A percentile compares a stretch with the other conserved stretches of the same genome.
phyloP scores from a whole-genome alignment of 2,113 vertebrate genomes.

The Thymallus thymallus region DNA sequence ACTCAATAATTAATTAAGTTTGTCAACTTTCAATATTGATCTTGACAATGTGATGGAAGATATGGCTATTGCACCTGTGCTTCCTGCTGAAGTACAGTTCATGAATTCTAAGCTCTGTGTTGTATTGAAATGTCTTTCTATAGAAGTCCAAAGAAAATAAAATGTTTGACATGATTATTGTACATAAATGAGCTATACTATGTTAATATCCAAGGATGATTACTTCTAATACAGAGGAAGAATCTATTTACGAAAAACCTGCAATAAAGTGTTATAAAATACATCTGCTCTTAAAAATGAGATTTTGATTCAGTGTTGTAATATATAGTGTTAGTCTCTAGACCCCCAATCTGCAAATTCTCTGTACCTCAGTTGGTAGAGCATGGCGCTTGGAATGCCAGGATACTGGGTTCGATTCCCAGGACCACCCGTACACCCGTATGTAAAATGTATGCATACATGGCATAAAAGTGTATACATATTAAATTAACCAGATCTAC shows the following conservation, averaged over 20 bases:
- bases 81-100: background rate
- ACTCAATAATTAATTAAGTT: background rate
- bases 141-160: background rate
- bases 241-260: background rate
- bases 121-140: background rate
- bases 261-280: too few species aligned
- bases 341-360: too few species aligned
- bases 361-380: too few species aligned
- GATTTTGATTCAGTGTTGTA: background rate
- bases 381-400: too few species aligned
- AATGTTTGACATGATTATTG: background rate
- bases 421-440: too few species aligned
- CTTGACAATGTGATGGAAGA: background rate
- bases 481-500: too few species aligned
- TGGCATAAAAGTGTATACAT: too few species aligned
- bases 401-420: too few species aligned
- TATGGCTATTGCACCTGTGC: conserved; percentile 10
- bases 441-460: too few species aligned
- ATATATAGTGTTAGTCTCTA: too few species aligned
- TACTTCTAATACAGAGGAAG: background rate
- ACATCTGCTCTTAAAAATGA: background rate
- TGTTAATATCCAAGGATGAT: background rate
- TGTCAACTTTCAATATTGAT: background rate
- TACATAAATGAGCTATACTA: background rate
- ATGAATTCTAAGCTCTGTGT: background rate